Percentiles rank a stretch among this genome's conserved stretches.
Evolutionary conservation across 2,797 vertebrate genomes (phyloP).

Genomic region (Pachyuromys duprasi): DNA sequence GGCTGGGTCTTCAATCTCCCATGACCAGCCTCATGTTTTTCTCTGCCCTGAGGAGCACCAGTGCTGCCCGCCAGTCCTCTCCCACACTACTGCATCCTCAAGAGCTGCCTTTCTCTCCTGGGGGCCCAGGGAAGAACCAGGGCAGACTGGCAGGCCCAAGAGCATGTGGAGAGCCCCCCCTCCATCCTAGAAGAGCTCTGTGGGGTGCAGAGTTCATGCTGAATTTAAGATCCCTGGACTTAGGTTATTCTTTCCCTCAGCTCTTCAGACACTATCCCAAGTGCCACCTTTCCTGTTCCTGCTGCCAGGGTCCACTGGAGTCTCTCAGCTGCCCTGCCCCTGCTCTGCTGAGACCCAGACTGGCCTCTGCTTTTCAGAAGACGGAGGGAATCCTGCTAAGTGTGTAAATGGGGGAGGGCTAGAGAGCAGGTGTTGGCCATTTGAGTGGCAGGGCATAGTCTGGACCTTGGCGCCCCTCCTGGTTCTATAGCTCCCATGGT

Average conservation of each 20-base stretch:
- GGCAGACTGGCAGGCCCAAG: neutral
- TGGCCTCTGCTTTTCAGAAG: neutral
- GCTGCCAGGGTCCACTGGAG: neutral
- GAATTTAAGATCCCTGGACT: neutral
- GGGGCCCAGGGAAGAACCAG: neutral
- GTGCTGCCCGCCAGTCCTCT: neutral
- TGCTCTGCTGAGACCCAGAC: neutral
- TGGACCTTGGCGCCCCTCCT: neutral
- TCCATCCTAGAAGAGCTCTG: neutral
- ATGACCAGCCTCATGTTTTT: too few species aligned
- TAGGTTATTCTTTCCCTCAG: neutral
- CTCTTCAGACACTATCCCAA: neutral
- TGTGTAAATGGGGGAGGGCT: neutral
- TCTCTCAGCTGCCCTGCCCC: too few species aligned
- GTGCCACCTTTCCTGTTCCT: neutral
- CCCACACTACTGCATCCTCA: neutral
- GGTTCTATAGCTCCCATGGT: neutral
- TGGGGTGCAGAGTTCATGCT: neutral
- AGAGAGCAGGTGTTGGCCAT: neutral
- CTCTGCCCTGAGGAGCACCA: neutral
- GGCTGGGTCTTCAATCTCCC: neutral
- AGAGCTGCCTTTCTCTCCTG: neutral
- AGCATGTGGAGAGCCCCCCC: neutral
- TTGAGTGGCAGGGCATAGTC: neutral
- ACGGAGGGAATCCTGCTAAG: neutral